phyloP scores from a whole-genome alignment of 1,140 invertebrate species.

The Steinernema khuongi region DNA sequence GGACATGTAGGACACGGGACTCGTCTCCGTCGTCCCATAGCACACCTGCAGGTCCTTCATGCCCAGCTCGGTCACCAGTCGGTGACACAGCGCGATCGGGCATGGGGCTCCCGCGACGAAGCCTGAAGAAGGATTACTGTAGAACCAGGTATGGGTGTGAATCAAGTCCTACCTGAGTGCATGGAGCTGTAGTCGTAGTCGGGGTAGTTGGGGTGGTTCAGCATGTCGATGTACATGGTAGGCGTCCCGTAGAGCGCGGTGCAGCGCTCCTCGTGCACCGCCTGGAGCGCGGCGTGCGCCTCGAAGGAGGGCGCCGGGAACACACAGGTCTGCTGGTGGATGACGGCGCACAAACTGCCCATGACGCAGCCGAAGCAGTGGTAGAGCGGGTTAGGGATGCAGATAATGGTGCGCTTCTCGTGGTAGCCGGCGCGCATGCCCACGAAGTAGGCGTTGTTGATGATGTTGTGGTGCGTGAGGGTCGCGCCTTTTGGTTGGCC shows the following conservation, averaged over 20 bases:
- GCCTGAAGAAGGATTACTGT: conserved; percentile 13
- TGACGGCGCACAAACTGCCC: conserved; percentile 66
- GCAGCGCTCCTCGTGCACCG: conserved; percentile 65
- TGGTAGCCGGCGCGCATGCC: conserved; percentile 66
- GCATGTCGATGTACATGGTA: conserved; percentile 87
- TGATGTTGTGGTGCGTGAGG: conserved; percentile 73
- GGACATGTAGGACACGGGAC: conserved; percentile 65
- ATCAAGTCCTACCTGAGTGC: conserved; percentile 60
- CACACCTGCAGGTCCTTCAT: conserved; percentile 60
- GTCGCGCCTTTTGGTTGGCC: conserved; percentile 80
- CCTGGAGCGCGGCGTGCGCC: conserved; percentile 66
- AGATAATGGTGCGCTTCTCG: conserved; percentile 58
- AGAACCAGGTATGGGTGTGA: not conserved
- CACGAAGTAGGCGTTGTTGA: conserved; percentile 76
- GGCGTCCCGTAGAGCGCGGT: conserved; percentile 82
- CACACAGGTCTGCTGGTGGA: conserved; percentile 69
- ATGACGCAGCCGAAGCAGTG: conserved; percentile 79
- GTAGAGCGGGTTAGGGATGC: conserved; percentile 80
- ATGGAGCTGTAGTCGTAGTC: conserved; percentile 34
- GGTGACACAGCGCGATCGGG: conserved; percentile 66
- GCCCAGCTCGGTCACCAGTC: conserved; percentile 50
- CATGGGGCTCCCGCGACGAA: conserved; percentile 73
- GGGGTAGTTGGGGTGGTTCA: conserved; percentile 59
- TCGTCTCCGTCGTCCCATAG: conserved; percentile 82
- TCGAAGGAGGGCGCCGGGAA: conserved; percentile 69